Evolutionary conservation across 1,140 invertebrate species (phyloP).

Genomic region (Arctopsyche grandis): DNA sequence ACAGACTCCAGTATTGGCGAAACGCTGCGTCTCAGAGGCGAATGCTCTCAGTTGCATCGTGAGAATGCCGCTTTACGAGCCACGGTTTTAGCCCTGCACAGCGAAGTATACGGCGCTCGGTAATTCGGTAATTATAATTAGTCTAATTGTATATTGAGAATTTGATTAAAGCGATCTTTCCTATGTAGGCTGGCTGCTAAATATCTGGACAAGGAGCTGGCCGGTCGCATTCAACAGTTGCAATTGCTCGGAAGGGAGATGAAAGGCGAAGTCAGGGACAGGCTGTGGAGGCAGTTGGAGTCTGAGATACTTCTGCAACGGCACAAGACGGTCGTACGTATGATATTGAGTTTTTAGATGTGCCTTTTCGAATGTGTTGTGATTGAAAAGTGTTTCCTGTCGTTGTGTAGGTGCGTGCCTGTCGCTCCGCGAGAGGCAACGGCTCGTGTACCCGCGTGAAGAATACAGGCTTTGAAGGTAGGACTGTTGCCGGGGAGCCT

Average conservation of each 20-base stretch:
- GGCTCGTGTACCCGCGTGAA: slow-evolving; percentile 54
- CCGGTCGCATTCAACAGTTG: slow-evolving; percentile 88
- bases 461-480: slow-evolving; percentile 30
- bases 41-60: slow-evolving; percentile 72
- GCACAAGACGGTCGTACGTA: slow-evolving; percentile 81
- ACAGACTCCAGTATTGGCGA: slow-evolving; percentile 54
- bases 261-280: slow-evolving; percentile 79
- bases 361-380: not conserved
- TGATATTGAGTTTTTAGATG: slow-evolving; percentile 49
- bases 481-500: slow-evolving; percentile 59
- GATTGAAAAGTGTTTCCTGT: not conserved
- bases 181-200: slow-evolving; percentile 75
- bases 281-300: slow-evolving; percentile 86
- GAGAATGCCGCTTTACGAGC: slow-evolving; percentile 78
- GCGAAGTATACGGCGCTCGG: slow-evolving; percentile 85
- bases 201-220: slow-evolving; percentile 87
- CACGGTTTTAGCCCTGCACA: slow-evolving; percentile 77
- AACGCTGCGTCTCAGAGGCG: slow-evolving; percentile 67
- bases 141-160: not conserved
- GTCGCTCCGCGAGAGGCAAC: slow-evolving; percentile 43
- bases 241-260: slow-evolving; percentile 82
- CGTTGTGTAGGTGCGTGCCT: slow-evolving; percentile 40
- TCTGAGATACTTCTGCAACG: slow-evolving; percentile 87
- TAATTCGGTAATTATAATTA: slow-evolving; percentile 40
- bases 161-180: not conserved